Base-by-base conservation (phyloP, 1,140 invertebrate genomes). In the Trichonephila inaurata region DNA sequence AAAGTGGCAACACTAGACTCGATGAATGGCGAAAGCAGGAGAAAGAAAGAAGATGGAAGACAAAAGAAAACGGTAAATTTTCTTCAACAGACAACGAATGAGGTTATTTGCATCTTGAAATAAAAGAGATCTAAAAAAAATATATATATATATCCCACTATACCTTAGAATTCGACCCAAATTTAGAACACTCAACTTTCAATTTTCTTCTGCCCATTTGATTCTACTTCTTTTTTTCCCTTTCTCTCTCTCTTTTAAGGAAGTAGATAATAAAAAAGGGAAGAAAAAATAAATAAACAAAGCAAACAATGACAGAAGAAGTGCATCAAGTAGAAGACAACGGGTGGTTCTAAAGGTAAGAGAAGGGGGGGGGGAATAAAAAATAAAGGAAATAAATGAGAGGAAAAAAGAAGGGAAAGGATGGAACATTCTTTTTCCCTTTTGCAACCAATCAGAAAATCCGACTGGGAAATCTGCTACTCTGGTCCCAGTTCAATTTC, bases 141-240 rank as follows among this genome's bases (percentile, higher is more conserved):
- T 28, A 89, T 44, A 66, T 62, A 60, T 62, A 28, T 33, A n/a
- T 88, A 28, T 72, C 60, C 51, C 51, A 51, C 51, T 90, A 89
- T 77, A 60, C 51, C 60, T 62, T 40, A 21, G 89, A 77, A 89
- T 92, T 61, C 90, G 60, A 66, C 81, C 77, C 90, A 92, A 92
- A 92, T 92, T 92, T 92, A 92, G 90, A 92, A 92, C 82, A 92
- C 90, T 92, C 90, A 92, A 92, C 90, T 92, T 92, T 92, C 90
- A 92, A 92, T 92, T 92, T 92, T 92, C 90, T 92, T 92, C 90
- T 92, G 28, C 90, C 90, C 81, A 92, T 92, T 92, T 92, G 81
- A 66, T 81, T 92, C 82, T 85, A 44, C 72, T 60, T 85, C 66
- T 85, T 51, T 51, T 51, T 51, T 10, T 1, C 51, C 10, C 51